phyloP scores from a whole-genome alignment of 2,113 vertebrate genomes.

The Suricata suricatta region DNA sequence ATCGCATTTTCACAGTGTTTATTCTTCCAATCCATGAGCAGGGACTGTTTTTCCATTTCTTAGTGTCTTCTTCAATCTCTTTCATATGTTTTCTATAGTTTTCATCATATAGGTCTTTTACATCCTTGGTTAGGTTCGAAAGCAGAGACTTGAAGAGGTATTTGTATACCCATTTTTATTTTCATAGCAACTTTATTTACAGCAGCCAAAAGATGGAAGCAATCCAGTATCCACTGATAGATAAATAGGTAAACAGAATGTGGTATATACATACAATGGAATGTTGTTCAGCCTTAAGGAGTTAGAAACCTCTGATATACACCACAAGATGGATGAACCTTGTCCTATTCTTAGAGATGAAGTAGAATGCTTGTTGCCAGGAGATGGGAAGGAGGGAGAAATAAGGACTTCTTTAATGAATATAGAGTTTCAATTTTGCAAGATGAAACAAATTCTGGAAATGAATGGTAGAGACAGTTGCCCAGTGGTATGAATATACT shows the following conservation, averaged over 20 bases:
- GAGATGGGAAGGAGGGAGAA: not conserved
- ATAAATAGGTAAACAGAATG: not conserved
- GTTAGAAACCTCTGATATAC: not conserved
- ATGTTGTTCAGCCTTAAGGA: not conserved
- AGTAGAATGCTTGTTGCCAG: not conserved
- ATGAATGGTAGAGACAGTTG: too few relatives aligned
- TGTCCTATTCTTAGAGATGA: not conserved
- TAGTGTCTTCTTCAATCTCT: too few relatives aligned
- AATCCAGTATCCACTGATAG: not conserved
- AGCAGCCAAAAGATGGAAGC: not conserved
- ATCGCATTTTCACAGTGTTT: too few relatives aligned
- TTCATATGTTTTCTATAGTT: too few relatives aligned
- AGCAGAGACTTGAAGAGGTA: not conserved
- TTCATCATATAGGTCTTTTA: too few relatives aligned
- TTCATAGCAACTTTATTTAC: not conserved
- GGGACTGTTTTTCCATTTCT: too few relatives aligned
- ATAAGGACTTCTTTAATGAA: not conserved
- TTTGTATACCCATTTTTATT: not conserved
- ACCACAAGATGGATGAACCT: not conserved
- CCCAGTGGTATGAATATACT: too few relatives aligned
- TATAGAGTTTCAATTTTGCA: not conserved
- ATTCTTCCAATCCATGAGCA: too few relatives aligned
- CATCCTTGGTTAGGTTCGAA: too few relatives aligned
- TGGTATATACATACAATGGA: not conserved
- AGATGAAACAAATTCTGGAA: not conserved